These are phyloP conservation scores for Ochotona curzoniae DNA, from an alignment of 2,113 vertebrate species.

Conservation along the genomic window DNA sequence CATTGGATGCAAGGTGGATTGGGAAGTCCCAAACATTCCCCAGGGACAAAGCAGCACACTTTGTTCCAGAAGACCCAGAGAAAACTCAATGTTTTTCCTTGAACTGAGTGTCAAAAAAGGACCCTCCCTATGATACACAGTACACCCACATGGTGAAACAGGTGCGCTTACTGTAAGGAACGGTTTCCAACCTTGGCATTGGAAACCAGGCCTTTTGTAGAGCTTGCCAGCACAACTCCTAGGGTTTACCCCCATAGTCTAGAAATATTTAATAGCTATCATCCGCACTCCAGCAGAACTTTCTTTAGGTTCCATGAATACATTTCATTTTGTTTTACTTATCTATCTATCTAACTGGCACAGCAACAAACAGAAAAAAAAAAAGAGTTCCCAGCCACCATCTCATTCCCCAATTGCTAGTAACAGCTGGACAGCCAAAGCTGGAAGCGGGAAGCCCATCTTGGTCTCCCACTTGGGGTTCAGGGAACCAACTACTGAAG, in stretches of 20 bases:
- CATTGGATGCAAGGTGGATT: fast-evolving
- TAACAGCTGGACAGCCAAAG: too few relatives aligned
- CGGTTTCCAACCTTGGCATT: background rate
- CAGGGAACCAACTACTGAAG: too few relatives aligned
- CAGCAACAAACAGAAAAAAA: too few relatives aligned
- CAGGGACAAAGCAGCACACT: background rate
- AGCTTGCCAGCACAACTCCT: background rate
- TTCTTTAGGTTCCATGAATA: background rate
- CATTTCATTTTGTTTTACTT: background rate
- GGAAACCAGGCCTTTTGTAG: background rate
- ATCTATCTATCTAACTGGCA: too few relatives aligned
- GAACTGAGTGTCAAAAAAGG: background rate
- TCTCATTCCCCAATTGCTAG: too few relatives aligned
- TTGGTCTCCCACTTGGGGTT: too few relatives aligned
- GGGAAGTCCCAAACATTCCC: background rate
- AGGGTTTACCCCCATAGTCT: background rate
- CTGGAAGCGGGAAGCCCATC: too few relatives aligned
- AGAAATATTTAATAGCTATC: too few relatives aligned
- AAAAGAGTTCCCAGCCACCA: too few relatives aligned
- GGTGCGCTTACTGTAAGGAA: background rate
- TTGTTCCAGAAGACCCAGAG: background rate
- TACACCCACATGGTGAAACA: background rate
- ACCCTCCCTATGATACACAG: background rate
- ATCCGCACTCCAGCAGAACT: background rate
- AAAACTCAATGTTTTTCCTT: background rate